Conservation (phyloP, 1,140 invertebrate genomes). For the Magallana angulata region DNA sequence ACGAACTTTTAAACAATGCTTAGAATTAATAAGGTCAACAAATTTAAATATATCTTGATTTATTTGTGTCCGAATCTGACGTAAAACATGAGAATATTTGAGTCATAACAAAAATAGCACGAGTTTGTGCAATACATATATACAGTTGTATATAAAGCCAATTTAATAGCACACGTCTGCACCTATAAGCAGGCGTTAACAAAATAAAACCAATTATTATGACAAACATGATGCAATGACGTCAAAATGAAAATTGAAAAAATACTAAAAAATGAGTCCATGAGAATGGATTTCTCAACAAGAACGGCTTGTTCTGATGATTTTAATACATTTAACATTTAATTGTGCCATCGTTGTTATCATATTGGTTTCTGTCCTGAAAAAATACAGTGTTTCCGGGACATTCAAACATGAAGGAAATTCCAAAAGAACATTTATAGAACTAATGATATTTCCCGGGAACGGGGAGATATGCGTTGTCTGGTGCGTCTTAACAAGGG, state of each 20-base stretch:
- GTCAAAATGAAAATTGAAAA: constrained; percentile 4
- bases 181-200: not conserved
- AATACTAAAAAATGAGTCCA: constrained; percentile 22
- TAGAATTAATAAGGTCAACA: too few relatives aligned
- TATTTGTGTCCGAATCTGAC: not conserved
- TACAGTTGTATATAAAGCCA: not conserved
- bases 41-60: not conserved
- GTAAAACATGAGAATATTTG: not conserved
- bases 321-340: constrained; percentile 34
- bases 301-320: not conserved
- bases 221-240: constrained; percentile 17
- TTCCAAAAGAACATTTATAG: constrained; percentile 54
- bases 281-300: constrained; percentile 24
- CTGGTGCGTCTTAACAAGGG: constrained; percentile 49
- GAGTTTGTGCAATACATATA: not conserved
- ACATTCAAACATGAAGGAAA: constrained; percentile 52
- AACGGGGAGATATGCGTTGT: constrained; percentile 51
- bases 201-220: not conserved
- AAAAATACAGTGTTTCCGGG: constrained; percentile 48
- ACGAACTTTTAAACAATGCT: too few relatives aligned
- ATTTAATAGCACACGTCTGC: not conserved
- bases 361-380: constrained; percentile 44
- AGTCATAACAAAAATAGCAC: not conserved
- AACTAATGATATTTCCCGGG: constrained; percentile 54
- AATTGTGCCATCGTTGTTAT: constrained; percentile 51